Evolutionary conservation across 2,113 vertebrate species (phyloP), one percentile per base, ranked within the genome.

Genomic region (Lathamus discolor): DNA sequence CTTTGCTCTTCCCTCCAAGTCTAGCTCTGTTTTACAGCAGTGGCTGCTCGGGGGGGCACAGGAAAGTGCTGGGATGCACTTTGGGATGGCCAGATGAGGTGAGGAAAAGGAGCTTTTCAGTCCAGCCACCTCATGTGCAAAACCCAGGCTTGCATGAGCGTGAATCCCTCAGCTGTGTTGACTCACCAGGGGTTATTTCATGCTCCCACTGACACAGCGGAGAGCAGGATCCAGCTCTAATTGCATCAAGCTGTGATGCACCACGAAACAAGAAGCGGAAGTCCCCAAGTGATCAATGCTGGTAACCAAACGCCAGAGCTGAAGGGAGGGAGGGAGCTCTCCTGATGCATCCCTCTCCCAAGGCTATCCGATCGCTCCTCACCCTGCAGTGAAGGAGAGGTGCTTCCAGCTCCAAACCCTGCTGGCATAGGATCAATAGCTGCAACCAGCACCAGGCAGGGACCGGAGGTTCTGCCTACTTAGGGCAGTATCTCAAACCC

Each of bases 21-120:
- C 35, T 0, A 1, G 19, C 63, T 54, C 64, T 7, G 17, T 39
- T 80, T 35, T 12, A 10, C 73, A 81, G 28, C 83, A 31, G 20
- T 2, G 5, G 41, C 14, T 15, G 41, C 74, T 61, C 59, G 3
- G 66, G n/a, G 75, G 13, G 8, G 67, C 29, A 23, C 39, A 7
- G 62, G 83, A 13, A 51, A 46, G 28, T 6, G 1, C 27, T 2
- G 33, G 84, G 83, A 84, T 89, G 78, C 28, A 1, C 13, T 48
- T 77, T 8, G 10, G 33, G 48, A 29, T 5, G 28, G 19, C 13
- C 2, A 25, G 72, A 46, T 0, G 0, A 20, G 37, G 49, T 0
- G 3, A 81, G 63, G n/a, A 61, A 61, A 39, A 81, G 37, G 17
- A 81, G 12, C 1, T 82, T 77, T 28, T 41, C n/a, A 18, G n/a